Evolutionary conservation across 2,888 invertebrate species (phyloP).

Genomic region (Papilio elwesi): DNA sequence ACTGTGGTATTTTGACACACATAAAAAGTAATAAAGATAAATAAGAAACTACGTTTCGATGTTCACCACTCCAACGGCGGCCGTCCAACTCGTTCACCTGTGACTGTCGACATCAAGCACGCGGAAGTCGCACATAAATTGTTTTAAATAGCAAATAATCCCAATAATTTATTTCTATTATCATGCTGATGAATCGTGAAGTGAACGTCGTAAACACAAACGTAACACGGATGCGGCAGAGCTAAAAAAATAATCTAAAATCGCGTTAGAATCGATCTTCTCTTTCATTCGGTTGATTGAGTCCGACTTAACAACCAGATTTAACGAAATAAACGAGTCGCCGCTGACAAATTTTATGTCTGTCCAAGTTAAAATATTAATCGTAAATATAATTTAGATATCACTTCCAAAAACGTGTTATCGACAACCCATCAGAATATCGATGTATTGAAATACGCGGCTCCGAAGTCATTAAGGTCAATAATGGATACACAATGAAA

Average conservation of each 20-base stretch:
- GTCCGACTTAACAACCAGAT: conserved; percentile 39
- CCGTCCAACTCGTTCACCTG: conserved; percentile 13
- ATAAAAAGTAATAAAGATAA: too few relatives aligned
- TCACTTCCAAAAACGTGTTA: conserved; percentile 41
- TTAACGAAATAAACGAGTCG: conserved; percentile 42
- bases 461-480: conserved; percentile 46
- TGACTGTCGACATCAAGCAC: conserved; percentile 10
- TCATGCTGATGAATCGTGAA: conserved; percentile 19
- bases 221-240: conserved; percentile 39
- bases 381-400: conserved; percentile 51
- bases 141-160: conserved; percentile 23
- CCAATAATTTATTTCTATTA: conserved; percentile 30
- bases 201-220: conserved; percentile 20
- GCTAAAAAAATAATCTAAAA: conserved; percentile 36
- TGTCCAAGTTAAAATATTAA: conserved; percentile 49
- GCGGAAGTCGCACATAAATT: conserved; percentile 28
- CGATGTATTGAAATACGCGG: conserved; percentile 46
- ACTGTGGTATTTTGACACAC: neutral
- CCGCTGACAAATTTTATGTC: conserved; percentile 46
- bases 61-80: neutral
- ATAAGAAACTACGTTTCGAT: neutral
- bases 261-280: conserved; percentile 28
- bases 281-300: conserved; percentile 38
- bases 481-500: conserved; percentile 45
- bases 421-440: conserved; percentile 46